Base-by-base conservation (phyloP, 2,797 vertebrate species). In the Schizopygopsis malacanthus region DNA sequence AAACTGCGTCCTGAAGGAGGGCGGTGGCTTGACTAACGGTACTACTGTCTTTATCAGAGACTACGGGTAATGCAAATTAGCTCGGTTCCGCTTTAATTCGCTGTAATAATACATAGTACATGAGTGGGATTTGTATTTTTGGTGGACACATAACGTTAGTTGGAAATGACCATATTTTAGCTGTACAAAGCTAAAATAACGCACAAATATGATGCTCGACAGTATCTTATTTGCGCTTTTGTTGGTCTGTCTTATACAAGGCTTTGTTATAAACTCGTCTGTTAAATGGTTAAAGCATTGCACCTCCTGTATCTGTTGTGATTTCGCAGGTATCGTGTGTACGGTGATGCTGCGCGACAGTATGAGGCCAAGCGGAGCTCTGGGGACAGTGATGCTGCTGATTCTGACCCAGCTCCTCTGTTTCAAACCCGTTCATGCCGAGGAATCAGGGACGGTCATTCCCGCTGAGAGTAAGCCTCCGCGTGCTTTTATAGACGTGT, bases 391-490 rank as follows among this genome's bases (percentile, higher is more conserved):
- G 52, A 89, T 92, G 88, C 82, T 92, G 92, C 90, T 96, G 75
- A 87, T 96, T 56, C 87, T 93, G 88, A 69, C 92, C 7, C 95
- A 94, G 89, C 90, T 96, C 2, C 81, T 96, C 20, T 91, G 92
- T 70, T 16, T 87, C 4, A 91, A 93, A 80, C 92, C 93, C 37
- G 86, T 88, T 12, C 90, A 90, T 85, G 94, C 95, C 52, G 95
- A 96, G 86, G 96, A 96, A 88, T 87, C 93, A 0, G 97, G 97
- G 89, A 97, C 96, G 8, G 94, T 96, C 85, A 96, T 98, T 82
- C 96, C 96, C 81, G 96, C 97, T 13, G 97, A 98, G 92, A 98
- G 97, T 97, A 95, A 0, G 97, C 69, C 67, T 39, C 47, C 33
- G 25, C 45, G 5, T 20, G 79, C 63, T 37, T 41, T 65, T 67